Percentiles rank a stretch among this genome's conserved stretches.
phyloP scores from a whole-genome alignment of 2,113 vertebrate species.

The Alosa alosa region DNA sequence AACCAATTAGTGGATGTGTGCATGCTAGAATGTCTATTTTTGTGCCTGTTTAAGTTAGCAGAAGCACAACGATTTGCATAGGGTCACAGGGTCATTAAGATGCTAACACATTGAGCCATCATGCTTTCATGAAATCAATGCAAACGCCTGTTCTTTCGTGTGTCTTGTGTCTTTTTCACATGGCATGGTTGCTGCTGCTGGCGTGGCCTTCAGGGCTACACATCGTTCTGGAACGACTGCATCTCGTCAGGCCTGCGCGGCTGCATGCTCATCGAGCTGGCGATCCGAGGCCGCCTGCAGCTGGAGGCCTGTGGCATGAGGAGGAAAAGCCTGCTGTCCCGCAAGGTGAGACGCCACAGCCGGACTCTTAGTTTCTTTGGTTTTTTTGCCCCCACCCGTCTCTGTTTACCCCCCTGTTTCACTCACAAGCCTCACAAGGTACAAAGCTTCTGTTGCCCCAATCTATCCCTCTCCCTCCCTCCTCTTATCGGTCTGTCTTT shows the following conservation, averaged over 20 bases:
- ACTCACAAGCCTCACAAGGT: background rate
- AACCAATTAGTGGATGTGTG: background rate
- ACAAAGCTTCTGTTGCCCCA: background rate
- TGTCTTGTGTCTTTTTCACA: conserved; percentile 16
- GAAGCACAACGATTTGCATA: background rate
- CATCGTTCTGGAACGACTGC: conserved; percentile 97
- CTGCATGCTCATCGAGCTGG: conserved; percentile 95
- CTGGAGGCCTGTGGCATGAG: conserved; percentile 92
- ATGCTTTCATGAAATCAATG: background rate
- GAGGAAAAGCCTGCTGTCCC: conserved; percentile 88
- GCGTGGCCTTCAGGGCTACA: conserved; percentile 80
- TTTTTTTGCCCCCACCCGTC: background rate
- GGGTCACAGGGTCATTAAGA: background rate
- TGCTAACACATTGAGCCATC: background rate
- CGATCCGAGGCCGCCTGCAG: conserved; percentile 86
- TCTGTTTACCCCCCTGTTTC: background rate
- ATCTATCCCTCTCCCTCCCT: too few species aligned
- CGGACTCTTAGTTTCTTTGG: background rate
- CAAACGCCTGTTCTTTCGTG: background rate
- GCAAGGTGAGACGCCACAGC: conserved; percentile 78
- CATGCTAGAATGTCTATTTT: background rate
- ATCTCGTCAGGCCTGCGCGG: conserved; percentile 93
- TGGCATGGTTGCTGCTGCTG: background rate
- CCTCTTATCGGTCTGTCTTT: background rate
- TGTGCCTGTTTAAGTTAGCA: background rate